Evolutionary conservation across 2,888 invertebrate genomes (phyloP).

Genomic region (Eurois occulta): DNA sequence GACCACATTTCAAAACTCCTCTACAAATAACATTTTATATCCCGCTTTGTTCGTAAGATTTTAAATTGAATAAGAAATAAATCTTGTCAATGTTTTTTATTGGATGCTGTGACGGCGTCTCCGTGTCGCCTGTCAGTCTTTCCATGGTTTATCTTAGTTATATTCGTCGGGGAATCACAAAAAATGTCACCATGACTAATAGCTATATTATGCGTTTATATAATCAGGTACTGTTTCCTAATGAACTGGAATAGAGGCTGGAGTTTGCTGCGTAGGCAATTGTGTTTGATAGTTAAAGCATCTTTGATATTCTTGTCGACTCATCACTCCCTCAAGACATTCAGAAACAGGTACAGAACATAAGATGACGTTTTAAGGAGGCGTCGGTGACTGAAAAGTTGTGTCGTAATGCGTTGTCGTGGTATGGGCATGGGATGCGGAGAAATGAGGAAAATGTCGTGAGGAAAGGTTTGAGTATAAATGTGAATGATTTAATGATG

Average conservation of each 20-base stretch:
- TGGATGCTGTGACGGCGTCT: constrained; percentile 57
- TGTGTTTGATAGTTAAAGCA: not conserved
- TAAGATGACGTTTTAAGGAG: not conserved
- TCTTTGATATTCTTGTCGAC: not conserved
- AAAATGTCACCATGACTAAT: constrained; percentile 59
- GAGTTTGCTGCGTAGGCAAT: not conserved
- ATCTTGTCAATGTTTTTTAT: constrained; percentile 66
- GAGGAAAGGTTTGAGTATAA: not conserved
- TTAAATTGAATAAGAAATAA: constrained; percentile 68
- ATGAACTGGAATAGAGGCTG: constrained; percentile 24
- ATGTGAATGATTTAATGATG: not conserved
- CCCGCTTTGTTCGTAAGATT: constrained; percentile 57
- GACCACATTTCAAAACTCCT: constrained; percentile 48
- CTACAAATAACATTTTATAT: constrained; percentile 53
- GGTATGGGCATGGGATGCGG: not conserved
- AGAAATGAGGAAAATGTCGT: not conserved
- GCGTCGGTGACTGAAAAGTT: not conserved
- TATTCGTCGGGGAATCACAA: constrained; percentile 39
- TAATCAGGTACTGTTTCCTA: constrained; percentile 44
- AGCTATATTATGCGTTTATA: constrained; percentile 54
- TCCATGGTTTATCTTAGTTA: constrained; percentile 57
- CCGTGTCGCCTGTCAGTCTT: constrained; percentile 56
- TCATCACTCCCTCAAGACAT: not conserved
- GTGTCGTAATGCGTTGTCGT: not conserved
- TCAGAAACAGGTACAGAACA: not conserved